Percentiles rank a stretch among this genome's conserved stretches.
These are phyloP conservation scores for Sisor rabdophorus DNA, from an alignment of 2,113 vertebrate species.

Conservation along the genomic window DNA sequence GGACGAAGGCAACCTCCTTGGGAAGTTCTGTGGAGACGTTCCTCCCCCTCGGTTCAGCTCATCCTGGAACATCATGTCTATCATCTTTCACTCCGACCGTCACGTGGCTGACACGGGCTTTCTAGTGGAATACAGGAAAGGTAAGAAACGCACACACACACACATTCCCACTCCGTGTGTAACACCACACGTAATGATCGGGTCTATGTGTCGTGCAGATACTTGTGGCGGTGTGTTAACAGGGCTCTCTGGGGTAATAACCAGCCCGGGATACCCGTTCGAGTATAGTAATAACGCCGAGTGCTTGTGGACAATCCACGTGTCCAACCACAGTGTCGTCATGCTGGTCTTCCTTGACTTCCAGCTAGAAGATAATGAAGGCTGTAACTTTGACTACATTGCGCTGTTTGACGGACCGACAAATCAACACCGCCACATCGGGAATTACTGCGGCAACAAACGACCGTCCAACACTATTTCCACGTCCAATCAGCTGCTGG, in stretches of 20 bases:
- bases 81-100: slow-evolving; percentile 89
- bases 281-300: slow-evolving; percentile 89
- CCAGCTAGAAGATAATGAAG: slow-evolving; percentile 85
- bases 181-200: background rate
- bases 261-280: slow-evolving; percentile 86
- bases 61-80: slow-evolving; percentile 90
- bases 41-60: slow-evolving; percentile 85
- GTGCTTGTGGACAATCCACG: slow-evolving; percentile 85
- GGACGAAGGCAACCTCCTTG: slow-evolving; percentile 88
- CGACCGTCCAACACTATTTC: slow-evolving; percentile 75
- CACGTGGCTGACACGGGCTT: slow-evolving; percentile 88
- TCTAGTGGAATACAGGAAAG: slow-evolving; percentile 84
- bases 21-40: slow-evolving; percentile 83
- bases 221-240: slow-evolving; percentile 87
- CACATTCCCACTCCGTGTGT: background rate
- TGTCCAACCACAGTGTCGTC: slow-evolving; percentile 66
- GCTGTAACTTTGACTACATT: slow-evolving; percentile 88
- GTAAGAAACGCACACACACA: slow-evolving; percentile 58
- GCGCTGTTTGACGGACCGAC: slow-evolving; percentile 82
- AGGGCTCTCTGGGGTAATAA: slow-evolving; percentile 85
- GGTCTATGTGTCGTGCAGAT: slow-evolving; percentile 64
- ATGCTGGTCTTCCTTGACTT: slow-evolving; percentile 89
- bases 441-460: slow-evolving; percentile 79
- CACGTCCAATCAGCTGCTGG: slow-evolving; percentile 76
- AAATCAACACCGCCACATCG: slow-evolving; percentile 63